Conservation (phyloP, 2,113 vertebrate genomes). For the Argyrosomus japonicus region DNA sequence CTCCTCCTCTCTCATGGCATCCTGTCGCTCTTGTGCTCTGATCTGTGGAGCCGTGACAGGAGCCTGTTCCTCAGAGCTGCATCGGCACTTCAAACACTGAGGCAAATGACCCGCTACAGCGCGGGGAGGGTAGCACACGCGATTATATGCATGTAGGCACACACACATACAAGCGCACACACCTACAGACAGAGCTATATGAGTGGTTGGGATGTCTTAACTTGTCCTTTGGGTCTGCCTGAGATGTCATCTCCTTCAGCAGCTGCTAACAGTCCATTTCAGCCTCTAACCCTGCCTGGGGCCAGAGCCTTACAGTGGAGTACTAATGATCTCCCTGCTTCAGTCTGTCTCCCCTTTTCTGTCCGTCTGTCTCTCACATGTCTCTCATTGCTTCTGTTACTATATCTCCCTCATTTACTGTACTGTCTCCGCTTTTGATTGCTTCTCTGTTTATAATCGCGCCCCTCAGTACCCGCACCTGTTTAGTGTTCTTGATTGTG, state of each 20-base stretch:
- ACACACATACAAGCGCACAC: slow-evolving; percentile 29
- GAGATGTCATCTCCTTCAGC: slow-evolving; percentile 63
- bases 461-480: slow-evolving; percentile 31
- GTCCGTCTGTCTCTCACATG: slow-evolving; percentile 33
- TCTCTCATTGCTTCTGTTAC: slow-evolving; percentile 20
- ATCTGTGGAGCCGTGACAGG: slow-evolving; percentile 67
- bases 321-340: slow-evolving; percentile 64
- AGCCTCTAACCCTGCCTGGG: slow-evolving; percentile 66
- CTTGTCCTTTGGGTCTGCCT: slow-evolving; percentile 57
- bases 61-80: slow-evolving; percentile 61
- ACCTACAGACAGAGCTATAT: slow-evolving; percentile 29
- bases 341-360: slow-evolving; percentile 34
- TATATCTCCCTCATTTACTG: slow-evolving; percentile 37
- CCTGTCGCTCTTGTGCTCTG: slow-evolving; percentile 59
- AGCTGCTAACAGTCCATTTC: slow-evolving; percentile 68
- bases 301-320: slow-evolving; percentile 50
- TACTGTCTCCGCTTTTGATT: slow-evolving; percentile 28
- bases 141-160: slow-evolving; percentile 32
- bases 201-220: slow-evolving; percentile 55
- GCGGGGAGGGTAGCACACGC: slow-evolving; percentile 28
- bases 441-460: slow-evolving; percentile 31
- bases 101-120: slow-evolving; percentile 58
- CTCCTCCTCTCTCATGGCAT: slow-evolving; percentile 53
- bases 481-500: slow-evolving; percentile 43
- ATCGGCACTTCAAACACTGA: slow-evolving; percentile 72